A percentile compares a stretch with the other conserved stretches of the same genome.
Evolutionary conservation across 2,888 invertebrate species (phyloP).

Genomic region (Archips crataeganus): DNA sequence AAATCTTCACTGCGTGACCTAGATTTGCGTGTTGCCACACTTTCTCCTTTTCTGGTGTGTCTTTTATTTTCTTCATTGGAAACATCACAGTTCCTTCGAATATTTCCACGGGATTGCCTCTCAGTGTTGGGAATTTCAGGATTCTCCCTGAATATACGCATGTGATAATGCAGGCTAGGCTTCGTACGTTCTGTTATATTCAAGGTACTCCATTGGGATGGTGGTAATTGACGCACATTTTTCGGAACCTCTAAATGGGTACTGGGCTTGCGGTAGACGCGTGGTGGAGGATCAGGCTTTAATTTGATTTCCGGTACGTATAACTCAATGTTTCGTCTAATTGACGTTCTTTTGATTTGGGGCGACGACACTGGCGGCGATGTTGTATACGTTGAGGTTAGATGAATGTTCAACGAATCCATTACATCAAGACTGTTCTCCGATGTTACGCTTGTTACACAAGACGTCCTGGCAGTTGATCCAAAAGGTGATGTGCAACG

Average conservation of each 20-base stretch:
- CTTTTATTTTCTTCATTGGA: slow-evolving; percentile 62
- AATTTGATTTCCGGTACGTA: slow-evolving; percentile 76
- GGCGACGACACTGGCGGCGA: slow-evolving; percentile 76
- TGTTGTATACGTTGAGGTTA: slow-evolving; percentile 81
- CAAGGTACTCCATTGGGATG: slow-evolving; percentile 81
- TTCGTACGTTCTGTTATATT: slow-evolving; percentile 80
- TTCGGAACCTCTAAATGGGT: slow-evolving; percentile 78
- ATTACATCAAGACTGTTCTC: slow-evolving; percentile 85
- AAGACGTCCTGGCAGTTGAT: slow-evolving; percentile 89
- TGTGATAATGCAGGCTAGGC: slow-evolving; percentile 82
- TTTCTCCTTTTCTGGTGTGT: slow-evolving; percentile 49
- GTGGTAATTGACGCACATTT: slow-evolving; percentile 74
- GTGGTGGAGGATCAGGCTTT: slow-evolving; percentile 80
- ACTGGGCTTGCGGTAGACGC: slow-evolving; percentile 78
- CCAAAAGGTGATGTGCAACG: slow-evolving; percentile 91
- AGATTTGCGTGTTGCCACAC: slow-evolving; percentile 64
- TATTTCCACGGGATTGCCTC: slow-evolving; percentile 67
- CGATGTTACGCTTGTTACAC: slow-evolving; percentile 85
- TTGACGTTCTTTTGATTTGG: slow-evolving; percentile 82
- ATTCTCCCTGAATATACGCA: slow-evolving; percentile 80
- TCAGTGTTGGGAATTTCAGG: slow-evolving; percentile 56
- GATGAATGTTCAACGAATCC: slow-evolving; percentile 81
- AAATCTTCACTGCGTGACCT: slow-evolving; percentile 81
- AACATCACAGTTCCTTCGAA: slow-evolving; percentile 70
- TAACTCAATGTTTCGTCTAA: slow-evolving; percentile 73